Evolutionary conservation across 2,888 invertebrate species (phyloP), one percentile per base, ranked within the genome.

Genomic region (Argynnis bischoffii): DNA sequence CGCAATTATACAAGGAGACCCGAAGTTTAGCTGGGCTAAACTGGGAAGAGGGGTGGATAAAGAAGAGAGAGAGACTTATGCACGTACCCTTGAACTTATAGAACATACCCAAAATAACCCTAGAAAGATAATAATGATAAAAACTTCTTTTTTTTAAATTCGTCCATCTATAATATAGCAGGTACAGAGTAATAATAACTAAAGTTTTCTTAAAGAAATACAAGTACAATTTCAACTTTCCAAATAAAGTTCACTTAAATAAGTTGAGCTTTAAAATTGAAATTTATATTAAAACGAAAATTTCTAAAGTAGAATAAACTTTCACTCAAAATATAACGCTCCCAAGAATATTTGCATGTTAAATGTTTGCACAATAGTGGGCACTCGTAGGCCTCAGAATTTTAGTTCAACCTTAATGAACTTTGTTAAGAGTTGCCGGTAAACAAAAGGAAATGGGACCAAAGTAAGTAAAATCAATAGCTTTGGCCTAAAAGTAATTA

Each of bases 351-450:
- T 66, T 59, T 50, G 65, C 65, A 54, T 60, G 48, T 54, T 50
- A 64, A 68, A 68, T 55, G 59, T 64, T 68, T 68, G 67, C 41
- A 54, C 54, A 59, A 26, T 59, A 64, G 64, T 59, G 55, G 60
- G 55, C 68, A 64, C 64, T 46, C 66, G 56, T 61, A 35, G 57
- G 64, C 68, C 64, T 55, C 55, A 64, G 59, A 59, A 50, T 65
- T 69, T 69, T 16, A 60, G 64, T 65, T 55, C 46, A 61, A 55
- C 35, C 50, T 60, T 69, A 69, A 69, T 65, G 64, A 69, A 69
- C 64, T 69, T 69, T 69, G 68, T 69, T 64, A 61, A 55, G 60
- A 64, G 68, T 69, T 65, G 15, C 47, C 50, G 21, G 60, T 50
- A 56, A 69, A 64, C 64, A 56, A 46, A 3, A 41, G 56, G 21